A percentile compares a stretch with the other conserved stretches of the same genome.
Conservation (phyloP, 2,888 invertebrate species). For the Sinhomidia bicolor region DNA sequence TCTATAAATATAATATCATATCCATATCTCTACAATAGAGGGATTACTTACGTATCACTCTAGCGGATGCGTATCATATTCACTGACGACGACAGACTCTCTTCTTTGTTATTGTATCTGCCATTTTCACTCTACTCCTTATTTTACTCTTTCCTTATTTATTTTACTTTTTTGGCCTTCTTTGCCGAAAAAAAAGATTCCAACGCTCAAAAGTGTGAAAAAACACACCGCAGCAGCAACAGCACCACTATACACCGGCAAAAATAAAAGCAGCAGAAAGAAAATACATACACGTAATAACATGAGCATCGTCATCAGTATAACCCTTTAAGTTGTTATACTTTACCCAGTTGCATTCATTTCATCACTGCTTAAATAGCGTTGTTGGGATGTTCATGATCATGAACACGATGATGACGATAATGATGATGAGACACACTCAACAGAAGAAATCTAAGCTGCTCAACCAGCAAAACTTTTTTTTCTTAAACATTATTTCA, state of each 20-base stretch:
- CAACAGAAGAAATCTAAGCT: slow-evolving; percentile 4
- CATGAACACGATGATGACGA: not conserved
- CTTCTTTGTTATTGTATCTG: slow-evolving; percentile 36
- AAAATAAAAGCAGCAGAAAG: slow-evolving; percentile 27
- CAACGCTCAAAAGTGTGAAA: slow-evolving; percentile 36
- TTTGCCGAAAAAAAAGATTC: slow-evolving; percentile 30
- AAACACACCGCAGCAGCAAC: slow-evolving; percentile 39
- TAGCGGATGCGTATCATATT: not conserved
- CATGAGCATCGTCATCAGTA: not conserved
- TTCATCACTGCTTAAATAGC: slow-evolving; percentile 6
- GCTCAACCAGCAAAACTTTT: slow-evolving; percentile 2
- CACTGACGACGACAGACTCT: not conserved
- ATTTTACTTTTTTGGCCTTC: slow-evolving; percentile 17
- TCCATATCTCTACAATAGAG: not conserved
- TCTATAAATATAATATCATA: slow-evolving; percentile 31
- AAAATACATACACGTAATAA: not conserved
- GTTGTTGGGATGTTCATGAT: no score
- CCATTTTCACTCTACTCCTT: slow-evolving; percentile 29
- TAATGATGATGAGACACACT: not conserved
- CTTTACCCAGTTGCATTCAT: slow-evolving; percentile 10
- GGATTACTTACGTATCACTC: slow-evolving; percentile 1
- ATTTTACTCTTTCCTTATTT: slow-evolving; percentile 6
- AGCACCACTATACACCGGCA: slow-evolving; percentile 45
- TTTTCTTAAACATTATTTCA: not conserved
- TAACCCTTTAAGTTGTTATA: not conserved